A percentile compares a stretch with the other conserved stretches of the same genome.
Evolutionary conservation across 2,113 vertebrate genomes (phyloP).

Genomic region (Zosterops borbonicus): DNA sequence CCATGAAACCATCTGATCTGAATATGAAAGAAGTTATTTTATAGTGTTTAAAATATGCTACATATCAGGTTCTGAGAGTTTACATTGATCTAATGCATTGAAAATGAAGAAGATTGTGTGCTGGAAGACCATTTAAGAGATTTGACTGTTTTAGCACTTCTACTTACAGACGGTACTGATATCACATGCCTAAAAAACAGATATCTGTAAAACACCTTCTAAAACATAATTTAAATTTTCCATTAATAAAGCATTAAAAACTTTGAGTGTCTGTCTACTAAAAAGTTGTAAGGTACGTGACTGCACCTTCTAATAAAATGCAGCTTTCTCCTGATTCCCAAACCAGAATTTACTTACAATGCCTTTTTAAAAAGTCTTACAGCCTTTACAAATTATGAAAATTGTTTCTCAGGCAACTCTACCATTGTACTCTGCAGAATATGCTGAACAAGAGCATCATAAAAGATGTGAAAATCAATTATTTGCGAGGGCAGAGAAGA

Average conservation of each 20-base stretch:
- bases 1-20: neutral
- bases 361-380: neutral
- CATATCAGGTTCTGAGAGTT: neutral
- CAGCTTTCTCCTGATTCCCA: neutral
- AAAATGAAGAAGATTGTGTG: neutral
- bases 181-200: neutral
- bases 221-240: neutral
- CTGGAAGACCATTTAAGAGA: conserved; percentile 3
- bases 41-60: neutral
- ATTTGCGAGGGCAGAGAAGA: neutral
- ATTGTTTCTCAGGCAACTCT: neutral
- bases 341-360: neutral
- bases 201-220: neutral
- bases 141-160: conserved; percentile 39
- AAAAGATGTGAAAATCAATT: neutral
- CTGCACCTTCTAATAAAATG: neutral
- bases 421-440: neutral
- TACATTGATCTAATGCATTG: neutral
- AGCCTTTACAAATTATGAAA: neutral
- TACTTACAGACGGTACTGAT: neutral
- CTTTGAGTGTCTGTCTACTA: neutral
- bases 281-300: neutral
- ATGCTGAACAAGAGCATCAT: neutral
- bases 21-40: neutral
- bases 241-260: conserved; percentile 20